phyloP scores from a whole-genome alignment of 1,140 invertebrate species.

The Macrocentrus cingulum region DNA sequence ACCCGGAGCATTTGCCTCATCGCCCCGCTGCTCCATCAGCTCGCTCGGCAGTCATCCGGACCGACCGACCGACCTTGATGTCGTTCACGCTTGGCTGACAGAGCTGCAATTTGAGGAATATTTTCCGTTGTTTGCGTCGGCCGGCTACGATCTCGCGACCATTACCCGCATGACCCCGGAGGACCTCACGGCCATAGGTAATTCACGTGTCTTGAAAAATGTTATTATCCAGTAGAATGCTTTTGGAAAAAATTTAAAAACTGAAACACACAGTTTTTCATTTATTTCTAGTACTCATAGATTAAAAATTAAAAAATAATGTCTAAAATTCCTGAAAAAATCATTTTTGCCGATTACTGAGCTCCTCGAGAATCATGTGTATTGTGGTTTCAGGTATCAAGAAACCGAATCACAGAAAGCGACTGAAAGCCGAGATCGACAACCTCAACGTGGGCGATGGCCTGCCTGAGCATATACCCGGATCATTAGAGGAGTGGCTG shows the following conservation, averaged over 20 bases:
- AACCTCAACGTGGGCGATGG: slow-evolving; percentile 93
- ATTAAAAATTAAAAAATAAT: too few relatives aligned
- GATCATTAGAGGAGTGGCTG: slow-evolving; percentile 91
- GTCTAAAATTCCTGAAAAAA: too few relatives aligned
- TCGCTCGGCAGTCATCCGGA: slow-evolving; percentile 68
- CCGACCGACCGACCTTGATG: slow-evolving; percentile 74
- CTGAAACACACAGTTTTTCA: too few relatives aligned
- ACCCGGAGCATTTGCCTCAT: slow-evolving; percentile 56
- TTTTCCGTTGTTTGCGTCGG: slow-evolving; percentile 87
- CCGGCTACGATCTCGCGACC: slow-evolving; percentile 97
- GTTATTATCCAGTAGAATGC: too few relatives aligned
- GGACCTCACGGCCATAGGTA: slow-evolving; percentile 78
- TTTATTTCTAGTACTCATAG: too few relatives aligned
- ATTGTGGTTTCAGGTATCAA: slow-evolving; percentile 69
- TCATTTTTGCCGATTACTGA: too few relatives aligned
- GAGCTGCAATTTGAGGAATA: slow-evolving; percentile 97
- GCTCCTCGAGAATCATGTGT: too few relatives aligned
- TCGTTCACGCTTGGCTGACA: slow-evolving; percentile 91
- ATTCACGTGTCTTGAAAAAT: slow-evolving; percentile 21
- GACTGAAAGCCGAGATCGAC: slow-evolving; percentile 94
- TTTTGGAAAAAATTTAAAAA: too few relatives aligned
- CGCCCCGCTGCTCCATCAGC: slow-evolving; percentile 71
- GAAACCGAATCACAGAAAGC: slow-evolving; percentile 95
- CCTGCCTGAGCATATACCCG: slow-evolving; percentile 88
- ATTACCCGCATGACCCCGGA: slow-evolving; percentile 98